phyloP scores from a whole-genome alignment of 2,113 vertebrate species.

The sheep (Ovis aries) region DNA sequence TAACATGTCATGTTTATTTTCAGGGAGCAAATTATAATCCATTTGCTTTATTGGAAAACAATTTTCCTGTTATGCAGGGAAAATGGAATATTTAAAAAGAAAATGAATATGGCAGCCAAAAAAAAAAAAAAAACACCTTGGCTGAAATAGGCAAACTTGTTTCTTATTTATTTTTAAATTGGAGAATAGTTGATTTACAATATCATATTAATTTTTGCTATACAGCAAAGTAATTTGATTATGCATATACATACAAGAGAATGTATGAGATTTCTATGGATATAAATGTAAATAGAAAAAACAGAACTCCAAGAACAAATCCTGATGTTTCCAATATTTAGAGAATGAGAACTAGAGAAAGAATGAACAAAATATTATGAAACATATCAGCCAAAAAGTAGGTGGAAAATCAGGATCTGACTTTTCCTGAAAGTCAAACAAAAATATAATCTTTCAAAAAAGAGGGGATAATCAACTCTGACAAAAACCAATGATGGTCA shows the following conservation, averaged over 20 bases:
- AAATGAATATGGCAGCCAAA: constrained; percentile 30
- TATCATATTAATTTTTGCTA: background rate
- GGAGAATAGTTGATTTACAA: background rate
- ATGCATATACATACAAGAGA: background rate
- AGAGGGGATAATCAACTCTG: background rate
- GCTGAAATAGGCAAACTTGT: constrained; percentile 32
- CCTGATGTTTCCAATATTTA: background rate
- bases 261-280: background rate
- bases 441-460: background rate
- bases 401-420: background rate
- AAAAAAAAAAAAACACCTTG: background rate
- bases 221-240: background rate
- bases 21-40: constrained; percentile 40
- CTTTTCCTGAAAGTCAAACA: background rate
- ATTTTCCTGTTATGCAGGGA: constrained; percentile 30
- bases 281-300: background rate
- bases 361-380: background rate
- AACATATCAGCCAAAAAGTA: background rate
- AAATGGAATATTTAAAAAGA: constrained; percentile 42
- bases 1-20: constrained; percentile 29
- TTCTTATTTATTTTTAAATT: constrained; percentile 4
- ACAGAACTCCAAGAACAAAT: background rate
- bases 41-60: constrained; percentile 50
- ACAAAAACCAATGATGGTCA: background rate
- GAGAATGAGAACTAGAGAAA: background rate